phyloP scores from a whole-genome alignment of 2,113 vertebrate genomes.

The Prietella phreatophila region DNA sequence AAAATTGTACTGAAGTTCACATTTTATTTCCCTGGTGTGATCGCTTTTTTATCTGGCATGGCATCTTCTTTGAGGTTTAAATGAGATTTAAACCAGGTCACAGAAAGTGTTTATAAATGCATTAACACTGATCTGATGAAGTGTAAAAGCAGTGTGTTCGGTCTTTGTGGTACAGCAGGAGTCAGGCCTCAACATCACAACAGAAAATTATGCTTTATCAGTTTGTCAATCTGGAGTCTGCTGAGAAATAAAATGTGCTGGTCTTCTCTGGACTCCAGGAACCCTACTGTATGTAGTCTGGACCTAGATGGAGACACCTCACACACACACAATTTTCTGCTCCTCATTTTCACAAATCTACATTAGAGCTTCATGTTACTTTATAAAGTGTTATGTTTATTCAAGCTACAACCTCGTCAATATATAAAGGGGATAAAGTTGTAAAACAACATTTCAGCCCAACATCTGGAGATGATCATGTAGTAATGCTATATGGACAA shows the following conservation, averaged over 20 bases:
- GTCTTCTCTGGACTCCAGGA: not conserved
- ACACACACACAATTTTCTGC: not conserved
- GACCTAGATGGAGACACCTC: not conserved
- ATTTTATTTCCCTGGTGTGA: not conserved
- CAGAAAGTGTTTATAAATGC: not conserved
- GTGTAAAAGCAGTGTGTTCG: slow-evolving; percentile 16
- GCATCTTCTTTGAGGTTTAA: not conserved
- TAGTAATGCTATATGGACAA: not conserved
- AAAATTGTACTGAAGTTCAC: not conserved
- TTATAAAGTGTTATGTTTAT: not conserved
- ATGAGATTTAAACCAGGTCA: not conserved
- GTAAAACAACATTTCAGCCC: not conserved
- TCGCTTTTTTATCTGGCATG: not conserved
- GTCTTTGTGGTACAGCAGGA: slow-evolving; percentile 11
- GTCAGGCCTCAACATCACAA: slow-evolving; percentile 6
- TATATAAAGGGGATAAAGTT: not conserved
- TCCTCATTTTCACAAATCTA: not conserved
- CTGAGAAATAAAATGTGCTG: not conserved
- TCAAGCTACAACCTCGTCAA: not conserved
- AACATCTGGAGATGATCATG: not conserved
- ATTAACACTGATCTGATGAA: not conserved
- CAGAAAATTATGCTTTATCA: not conserved
- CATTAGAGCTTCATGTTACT: not conserved
- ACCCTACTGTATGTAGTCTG: no score
- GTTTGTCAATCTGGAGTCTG: not conserved